Evolutionary conservation across 2,113 vertebrate genomes (phyloP), one percentile per base, ranked within the genome.

Genomic region (Crotalus helleri): DNA sequence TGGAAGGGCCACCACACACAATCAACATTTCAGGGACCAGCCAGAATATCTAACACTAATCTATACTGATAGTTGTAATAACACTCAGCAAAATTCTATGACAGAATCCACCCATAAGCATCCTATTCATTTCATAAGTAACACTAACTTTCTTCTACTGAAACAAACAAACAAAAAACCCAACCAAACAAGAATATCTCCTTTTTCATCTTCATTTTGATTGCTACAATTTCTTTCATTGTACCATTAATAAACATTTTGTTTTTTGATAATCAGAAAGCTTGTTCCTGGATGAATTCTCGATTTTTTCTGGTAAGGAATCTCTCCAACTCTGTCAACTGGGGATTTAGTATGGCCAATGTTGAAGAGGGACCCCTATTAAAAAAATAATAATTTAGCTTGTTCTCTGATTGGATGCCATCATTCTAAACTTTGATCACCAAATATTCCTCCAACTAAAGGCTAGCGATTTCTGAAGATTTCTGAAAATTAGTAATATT

Each of bases 391-490:
- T 58, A 87, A 58, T 90, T 95, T 95, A 93, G 53, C 58, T 93
- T 93, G 0, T 1, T 74, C 85, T 91, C 91, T 92, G 90, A 64
- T 91, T 74, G 91, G 88, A 87, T 46, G 21, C 92, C 89, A 88
- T 91, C 86, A 53, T 59, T 95, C 93, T 87, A 74, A 0, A 21
- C 86, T 96, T 81, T 6, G 19, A n/a, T 12, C 58, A 64, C 26
- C n/a, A 92, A 23, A 88, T 54, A 39, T n/a, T 94, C 95, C 95
- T 97, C 90, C 94, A 95, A 96, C 85, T 92, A 85, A 74, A 57
- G 81, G 81, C 88, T 94, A 6, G 57, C 0, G 0, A 90, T 95
- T 95, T 91, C 91, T 93, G 61, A 53, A 87, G 29, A 91, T 88
- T 49, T 49, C 90, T 12, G 3, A 3, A 87, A 49, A 92, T 87